These are phyloP conservation scores for Pogoniulus pusillus DNA, from an alignment of 2,797 vertebrate genomes.

Conservation along the genomic window DNA sequence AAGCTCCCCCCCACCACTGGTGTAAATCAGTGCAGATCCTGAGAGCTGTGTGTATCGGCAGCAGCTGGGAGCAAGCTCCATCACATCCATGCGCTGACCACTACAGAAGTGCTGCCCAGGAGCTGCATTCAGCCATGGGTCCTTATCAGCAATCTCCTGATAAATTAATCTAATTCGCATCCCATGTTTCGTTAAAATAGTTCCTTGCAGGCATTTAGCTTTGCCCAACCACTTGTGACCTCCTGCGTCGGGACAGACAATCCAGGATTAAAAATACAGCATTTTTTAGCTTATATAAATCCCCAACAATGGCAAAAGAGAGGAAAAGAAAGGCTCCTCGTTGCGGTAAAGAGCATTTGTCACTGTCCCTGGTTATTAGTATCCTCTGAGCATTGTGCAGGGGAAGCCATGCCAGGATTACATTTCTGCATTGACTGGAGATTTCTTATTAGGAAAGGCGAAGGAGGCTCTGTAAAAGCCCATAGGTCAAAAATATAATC, in stretches of 20 bases:
- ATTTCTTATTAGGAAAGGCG: constrained; percentile 41
- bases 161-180: constrained; percentile 65
- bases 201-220: constrained; percentile 43
- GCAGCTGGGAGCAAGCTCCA: not conserved
- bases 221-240: constrained; percentile 48
- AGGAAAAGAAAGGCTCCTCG: constrained; percentile 29
- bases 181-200: constrained; percentile 49
- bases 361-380: constrained; percentile 65
- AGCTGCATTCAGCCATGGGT: constrained; percentile 14
- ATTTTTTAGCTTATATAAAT: constrained; percentile 57
- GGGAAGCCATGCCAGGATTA: constrained; percentile 53
- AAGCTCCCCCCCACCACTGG: not conserved
- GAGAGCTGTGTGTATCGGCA: not conserved
- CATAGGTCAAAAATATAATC: constrained; percentile 65
- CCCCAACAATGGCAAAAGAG: not conserved
- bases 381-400: constrained; percentile 44
- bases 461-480: constrained; percentile 40
- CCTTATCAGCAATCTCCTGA: constrained; percentile 33
- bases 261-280: constrained; percentile 55
- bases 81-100: not conserved
- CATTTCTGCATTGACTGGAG: constrained; percentile 29
- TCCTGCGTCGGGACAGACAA: constrained; percentile 40
- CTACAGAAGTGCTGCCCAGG: not conserved
- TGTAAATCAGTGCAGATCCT: not conserved
- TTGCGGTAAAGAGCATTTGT: constrained; percentile 55